Conservation (phyloP, 2,113 vertebrate genomes). For the Pavo muticus region DNA sequence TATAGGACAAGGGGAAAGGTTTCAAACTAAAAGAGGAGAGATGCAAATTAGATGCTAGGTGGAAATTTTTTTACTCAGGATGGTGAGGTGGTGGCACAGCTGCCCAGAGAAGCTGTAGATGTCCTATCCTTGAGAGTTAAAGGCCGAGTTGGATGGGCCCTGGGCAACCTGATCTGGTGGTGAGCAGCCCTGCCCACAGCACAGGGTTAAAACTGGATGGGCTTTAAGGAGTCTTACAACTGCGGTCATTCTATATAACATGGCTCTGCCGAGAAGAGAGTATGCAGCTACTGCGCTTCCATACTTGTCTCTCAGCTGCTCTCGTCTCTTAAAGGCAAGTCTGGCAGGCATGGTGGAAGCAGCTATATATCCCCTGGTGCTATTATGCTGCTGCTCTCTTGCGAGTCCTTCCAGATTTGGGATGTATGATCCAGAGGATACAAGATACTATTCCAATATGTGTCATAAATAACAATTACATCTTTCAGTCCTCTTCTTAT, state of each 20-base stretch:
- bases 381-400: neutral
- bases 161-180: neutral
- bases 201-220: neutral
- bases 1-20: neutral
- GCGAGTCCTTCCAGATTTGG: neutral
- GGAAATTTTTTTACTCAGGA: too few relatives aligned
- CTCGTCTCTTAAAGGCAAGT: neutral
- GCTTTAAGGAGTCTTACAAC: neutral
- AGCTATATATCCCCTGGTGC: neutral
- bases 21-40: neutral
- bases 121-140: neutral
- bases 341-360: neutral
- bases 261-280: neutral
- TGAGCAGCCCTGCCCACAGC: neutral
- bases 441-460: neutral
- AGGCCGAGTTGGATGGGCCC: neutral
- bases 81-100: neutral
- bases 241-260: neutral
- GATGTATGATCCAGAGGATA: neutral
- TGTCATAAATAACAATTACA: neutral
- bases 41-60: neutral
- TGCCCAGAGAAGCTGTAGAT: neutral
- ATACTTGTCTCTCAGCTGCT: rapidly evolving
- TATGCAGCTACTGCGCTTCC: neutral
- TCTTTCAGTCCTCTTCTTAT: neutral